phyloP scores from a whole-genome alignment of 2,113 vertebrate genomes.

The Mionectes macconnelli region DNA sequence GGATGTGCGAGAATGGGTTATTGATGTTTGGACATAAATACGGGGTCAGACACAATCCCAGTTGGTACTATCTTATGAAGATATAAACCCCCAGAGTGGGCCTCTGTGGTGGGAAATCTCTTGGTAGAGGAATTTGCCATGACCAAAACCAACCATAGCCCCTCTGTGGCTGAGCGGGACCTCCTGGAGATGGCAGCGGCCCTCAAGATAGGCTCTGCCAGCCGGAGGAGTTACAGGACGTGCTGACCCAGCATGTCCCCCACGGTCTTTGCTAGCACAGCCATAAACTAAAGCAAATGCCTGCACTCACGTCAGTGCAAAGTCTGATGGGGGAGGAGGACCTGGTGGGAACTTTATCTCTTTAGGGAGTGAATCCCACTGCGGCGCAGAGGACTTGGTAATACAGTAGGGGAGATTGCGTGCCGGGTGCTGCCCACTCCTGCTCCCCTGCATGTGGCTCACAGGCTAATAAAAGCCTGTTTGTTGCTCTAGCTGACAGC shows the following conservation, averaged over 20 bases:
- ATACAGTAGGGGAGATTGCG: neutral
- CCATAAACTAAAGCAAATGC: neutral
- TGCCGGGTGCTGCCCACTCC: neutral
- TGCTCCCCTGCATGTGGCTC: neutral
- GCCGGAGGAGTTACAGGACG: neutral
- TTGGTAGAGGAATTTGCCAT: neutral
- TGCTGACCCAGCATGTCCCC: neutral
- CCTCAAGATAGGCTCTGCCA: neutral
- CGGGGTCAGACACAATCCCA: neutral
- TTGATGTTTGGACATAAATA: neutral
- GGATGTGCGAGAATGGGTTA: neutral
- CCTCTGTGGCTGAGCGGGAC: neutral
- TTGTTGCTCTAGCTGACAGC: neutral
- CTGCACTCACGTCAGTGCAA: neutral
- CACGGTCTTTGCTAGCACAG: neutral
- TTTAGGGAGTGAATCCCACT: neutral
- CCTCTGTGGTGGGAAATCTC: neutral
- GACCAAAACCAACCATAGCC: fast-evolving
- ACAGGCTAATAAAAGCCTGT: neutral
- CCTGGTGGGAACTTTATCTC: neutral
- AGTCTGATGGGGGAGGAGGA: neutral
- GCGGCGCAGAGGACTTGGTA: fast-evolving
- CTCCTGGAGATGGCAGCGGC: neutral
- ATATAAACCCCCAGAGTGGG: neutral
- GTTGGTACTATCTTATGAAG: neutral